A percentile compares a stretch with the other conserved stretches of the same genome.
phyloP scores from a whole-genome alignment of 2,797 vertebrate species.

The Sebastes jordani region DNA sequence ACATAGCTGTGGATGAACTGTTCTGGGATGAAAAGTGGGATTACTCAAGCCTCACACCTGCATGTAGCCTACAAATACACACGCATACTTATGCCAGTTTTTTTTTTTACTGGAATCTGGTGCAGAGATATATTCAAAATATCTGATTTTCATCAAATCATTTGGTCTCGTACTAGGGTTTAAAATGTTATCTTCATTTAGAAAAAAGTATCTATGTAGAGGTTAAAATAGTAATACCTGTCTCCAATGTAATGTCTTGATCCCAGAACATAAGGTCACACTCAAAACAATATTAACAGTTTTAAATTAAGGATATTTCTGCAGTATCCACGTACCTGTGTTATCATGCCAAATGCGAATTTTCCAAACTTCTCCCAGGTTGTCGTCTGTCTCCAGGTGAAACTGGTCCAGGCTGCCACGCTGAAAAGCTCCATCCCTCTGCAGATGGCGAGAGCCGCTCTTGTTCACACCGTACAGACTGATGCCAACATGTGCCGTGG shows the following conservation, averaged over 20 bases:
- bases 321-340: conserved; percentile 74
- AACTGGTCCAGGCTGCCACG: conserved; percentile 82
- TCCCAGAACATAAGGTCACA: neutral
- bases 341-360: conserved; percentile 88
- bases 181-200: neutral
- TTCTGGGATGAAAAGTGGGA: neutral
- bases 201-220: neutral
- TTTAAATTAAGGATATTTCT: neutral
- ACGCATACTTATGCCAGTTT: neutral
- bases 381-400: conserved; percentile 83
- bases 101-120: neutral
- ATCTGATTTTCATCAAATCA: neutral
- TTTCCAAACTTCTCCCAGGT: conserved; percentile 86
- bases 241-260: neutral
- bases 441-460: conserved; percentile 84
- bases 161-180: neutral
- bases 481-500: conserved; percentile 86
- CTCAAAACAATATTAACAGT: neutral
- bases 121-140: neutral
- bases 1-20: neutral
- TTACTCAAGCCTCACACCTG: neutral
- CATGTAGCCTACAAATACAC: neutral
- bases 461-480: conserved; percentile 82
- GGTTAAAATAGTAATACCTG: neutral
- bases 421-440: conserved; percentile 81